Evolutionary conservation across 2,113 vertebrate species (phyloP).

Genomic region (Solea solea): DNA sequence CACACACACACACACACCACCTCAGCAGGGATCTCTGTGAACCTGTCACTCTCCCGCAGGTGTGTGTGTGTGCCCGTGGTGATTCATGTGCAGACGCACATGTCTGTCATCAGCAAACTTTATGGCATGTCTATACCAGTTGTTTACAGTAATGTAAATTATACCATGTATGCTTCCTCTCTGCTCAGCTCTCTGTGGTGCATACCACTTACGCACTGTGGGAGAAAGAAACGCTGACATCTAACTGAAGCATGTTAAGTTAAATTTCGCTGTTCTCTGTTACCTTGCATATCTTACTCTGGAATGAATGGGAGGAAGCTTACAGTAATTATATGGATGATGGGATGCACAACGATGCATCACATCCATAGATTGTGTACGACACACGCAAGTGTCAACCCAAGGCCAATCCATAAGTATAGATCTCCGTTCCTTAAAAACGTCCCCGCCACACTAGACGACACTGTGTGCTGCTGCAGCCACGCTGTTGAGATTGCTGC

Average conservation of each 20-base stretch:
- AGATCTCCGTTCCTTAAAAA: slow-evolving; percentile 38
- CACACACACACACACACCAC: background rate
- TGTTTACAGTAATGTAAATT: slow-evolving; percentile 61
- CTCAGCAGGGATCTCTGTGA: slow-evolving; percentile 19
- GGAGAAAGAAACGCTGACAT: slow-evolving; percentile 26
- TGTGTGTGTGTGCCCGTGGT: slow-evolving; percentile 36
- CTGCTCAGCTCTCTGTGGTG: slow-evolving; percentile 6
- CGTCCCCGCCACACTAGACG: slow-evolving; percentile 5
- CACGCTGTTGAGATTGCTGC: slow-evolving; percentile 63
- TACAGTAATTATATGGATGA: background rate
- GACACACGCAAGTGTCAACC: slow-evolving; percentile 18
- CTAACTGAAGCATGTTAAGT: background rate
- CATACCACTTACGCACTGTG: slow-evolving; percentile 4
- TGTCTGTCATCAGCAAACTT: slow-evolving; percentile 57
- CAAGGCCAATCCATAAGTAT: slow-evolving; percentile 48
- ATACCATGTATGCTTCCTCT: slow-evolving; percentile 11
- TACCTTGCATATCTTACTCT: slow-evolving; percentile 4
- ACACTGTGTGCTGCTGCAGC: slow-evolving; percentile 7
- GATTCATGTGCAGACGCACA: slow-evolving; percentile 54
- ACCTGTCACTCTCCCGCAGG: slow-evolving; percentile 34
- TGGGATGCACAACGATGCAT: background rate
- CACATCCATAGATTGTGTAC: slow-evolving; percentile 18
- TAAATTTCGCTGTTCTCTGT: slow-evolving; percentile 3
- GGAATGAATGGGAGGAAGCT: slow-evolving; percentile 2
- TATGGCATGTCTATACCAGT: slow-evolving; percentile 37